A percentile compares a stretch with the other conserved stretches of the same genome.
phyloP scores from a whole-genome alignment of 2,113 vertebrate species.

The Notothenia coriiceps region DNA sequence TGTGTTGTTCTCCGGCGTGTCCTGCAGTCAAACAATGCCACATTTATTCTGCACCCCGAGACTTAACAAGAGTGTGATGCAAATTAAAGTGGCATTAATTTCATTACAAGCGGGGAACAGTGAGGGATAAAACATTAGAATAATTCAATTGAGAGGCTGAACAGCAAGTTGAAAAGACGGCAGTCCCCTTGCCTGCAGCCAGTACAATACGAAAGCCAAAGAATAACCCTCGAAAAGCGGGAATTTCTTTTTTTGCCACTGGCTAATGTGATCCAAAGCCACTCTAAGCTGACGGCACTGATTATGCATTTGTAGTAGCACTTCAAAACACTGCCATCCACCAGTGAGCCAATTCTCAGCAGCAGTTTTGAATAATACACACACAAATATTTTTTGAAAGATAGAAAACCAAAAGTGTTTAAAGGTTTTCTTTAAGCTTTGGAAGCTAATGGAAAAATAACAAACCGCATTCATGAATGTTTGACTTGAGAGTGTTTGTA shows the following conservation, averaged over 20 bases:
- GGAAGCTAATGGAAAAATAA: conserved; percentile 14
- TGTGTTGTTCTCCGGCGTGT: conserved; percentile 47
- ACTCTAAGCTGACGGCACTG: conserved; percentile 45
- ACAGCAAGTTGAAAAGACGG: conserved; percentile 47
- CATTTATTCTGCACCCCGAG: conserved; percentile 58
- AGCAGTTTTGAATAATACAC: conserved; percentile 38
- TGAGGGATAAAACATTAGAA: conserved; percentile 59
- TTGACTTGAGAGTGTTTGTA: background rate
- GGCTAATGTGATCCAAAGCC: conserved; percentile 64
- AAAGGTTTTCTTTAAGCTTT: conserved; percentile 15
- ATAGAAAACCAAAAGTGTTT: background rate
- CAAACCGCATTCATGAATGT: background rate
- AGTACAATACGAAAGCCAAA: conserved; percentile 48
- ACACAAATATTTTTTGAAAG: background rate
- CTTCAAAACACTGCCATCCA: conserved; percentile 58
- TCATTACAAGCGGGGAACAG: conserved; percentile 65
- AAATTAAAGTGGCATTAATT: conserved; percentile 81
- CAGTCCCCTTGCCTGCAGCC: conserved; percentile 64
- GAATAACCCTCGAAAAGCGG: conserved; percentile 51
- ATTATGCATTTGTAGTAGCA: conserved; percentile 70
- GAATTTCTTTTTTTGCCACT: conserved; percentile 21
- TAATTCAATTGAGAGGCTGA: conserved; percentile 68
- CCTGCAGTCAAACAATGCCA: conserved; percentile 71
- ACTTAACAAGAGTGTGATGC: conserved; percentile 65
- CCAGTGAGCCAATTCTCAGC: conserved; percentile 20